These are phyloP conservation scores for Misgurnus mizolepis DNA, from an alignment of 2,113 vertebrate species.

Conservation along the genomic window DNA sequence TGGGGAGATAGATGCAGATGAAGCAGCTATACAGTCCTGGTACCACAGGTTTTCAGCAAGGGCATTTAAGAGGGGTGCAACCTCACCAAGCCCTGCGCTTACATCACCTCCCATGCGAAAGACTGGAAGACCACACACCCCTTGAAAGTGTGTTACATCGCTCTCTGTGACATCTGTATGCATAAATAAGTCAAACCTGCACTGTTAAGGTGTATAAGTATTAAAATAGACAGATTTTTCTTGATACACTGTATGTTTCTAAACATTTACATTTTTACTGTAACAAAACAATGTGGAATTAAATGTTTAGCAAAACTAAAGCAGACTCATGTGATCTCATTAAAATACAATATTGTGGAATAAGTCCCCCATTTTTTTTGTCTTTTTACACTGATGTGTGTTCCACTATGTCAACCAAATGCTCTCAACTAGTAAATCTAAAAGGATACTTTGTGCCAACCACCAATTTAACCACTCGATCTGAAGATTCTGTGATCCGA, in stretches of 20 bases:
- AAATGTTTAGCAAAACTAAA: no score
- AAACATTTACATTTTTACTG: no score
- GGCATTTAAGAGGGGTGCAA: conserved; percentile 80
- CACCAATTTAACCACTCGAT: conserved; percentile 74
- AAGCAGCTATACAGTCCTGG: conserved; percentile 78
- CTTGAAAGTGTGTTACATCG: conserved; percentile 79
- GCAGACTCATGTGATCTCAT: no score
- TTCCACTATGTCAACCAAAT: not conserved
- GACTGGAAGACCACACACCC: conserved; percentile 76
- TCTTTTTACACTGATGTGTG: no score
- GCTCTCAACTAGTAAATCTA: not conserved
- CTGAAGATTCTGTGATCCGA: conserved; percentile 62
- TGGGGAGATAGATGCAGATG: conserved; percentile 48
- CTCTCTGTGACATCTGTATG: conserved; percentile 84
- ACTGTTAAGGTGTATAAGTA: conserved; percentile 67
- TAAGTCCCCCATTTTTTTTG: no score
- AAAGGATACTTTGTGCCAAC: conserved; percentile 96
- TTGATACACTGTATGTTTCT: no score
- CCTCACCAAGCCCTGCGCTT: conserved; percentile 68
- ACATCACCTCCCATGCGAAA: conserved; percentile 75
- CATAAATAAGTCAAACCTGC: conserved; percentile 86
- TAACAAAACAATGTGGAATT: not conserved
- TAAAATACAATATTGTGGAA: no score
- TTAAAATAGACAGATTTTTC: not conserved
- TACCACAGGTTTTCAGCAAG: conserved; percentile 85